phyloP scores from a whole-genome alignment of 2,113 vertebrate genomes.

The Nannospalax galili region DNA sequence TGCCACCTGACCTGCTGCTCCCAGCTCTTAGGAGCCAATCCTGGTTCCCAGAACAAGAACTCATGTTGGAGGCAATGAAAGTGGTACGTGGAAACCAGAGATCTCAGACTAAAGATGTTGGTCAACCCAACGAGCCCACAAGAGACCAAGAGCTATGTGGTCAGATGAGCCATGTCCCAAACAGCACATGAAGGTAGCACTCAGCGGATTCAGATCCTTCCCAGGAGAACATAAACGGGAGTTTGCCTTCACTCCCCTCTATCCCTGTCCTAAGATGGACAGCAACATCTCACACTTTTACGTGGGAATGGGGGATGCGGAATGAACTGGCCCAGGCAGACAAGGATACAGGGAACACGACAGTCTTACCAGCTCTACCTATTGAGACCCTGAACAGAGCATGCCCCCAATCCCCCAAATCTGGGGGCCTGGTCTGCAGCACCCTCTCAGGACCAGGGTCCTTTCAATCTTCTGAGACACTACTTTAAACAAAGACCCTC shows the following conservation, averaged over 20 bases:
- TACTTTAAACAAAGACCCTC: background rate
- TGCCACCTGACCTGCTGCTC: background rate
- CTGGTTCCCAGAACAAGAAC: background rate
- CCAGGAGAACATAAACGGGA: too few relatives aligned
- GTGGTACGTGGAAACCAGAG: background rate
- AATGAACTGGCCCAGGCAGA: rapidly evolving
- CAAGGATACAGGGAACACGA: rapidly evolving
- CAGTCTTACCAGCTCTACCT: rapidly evolving
- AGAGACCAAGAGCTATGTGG: rapidly evolving
- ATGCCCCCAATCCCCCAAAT: background rate
- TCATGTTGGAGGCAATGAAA: background rate
- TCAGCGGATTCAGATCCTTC: rapidly evolving
- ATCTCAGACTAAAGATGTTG: background rate
- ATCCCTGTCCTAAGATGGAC: background rate
- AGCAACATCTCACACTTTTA: background rate
- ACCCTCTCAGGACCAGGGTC: background rate
- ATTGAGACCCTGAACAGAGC: rapidly evolving
- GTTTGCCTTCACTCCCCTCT: background rate
- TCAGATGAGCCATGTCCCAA: rapidly evolving
- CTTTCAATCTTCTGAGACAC: background rate
- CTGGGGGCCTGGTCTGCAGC: rapidly evolving
- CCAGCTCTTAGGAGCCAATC: background rate
- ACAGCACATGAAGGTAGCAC: rapidly evolving
- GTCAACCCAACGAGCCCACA: too few relatives aligned
- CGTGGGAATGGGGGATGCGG: rapidly evolving